A percentile compares a stretch with the other conserved stretches of the same genome.
These are phyloP conservation scores for Cnemophilus loriae DNA, from an alignment of 2,113 vertebrate genomes.

Conservation along the genomic window DNA sequence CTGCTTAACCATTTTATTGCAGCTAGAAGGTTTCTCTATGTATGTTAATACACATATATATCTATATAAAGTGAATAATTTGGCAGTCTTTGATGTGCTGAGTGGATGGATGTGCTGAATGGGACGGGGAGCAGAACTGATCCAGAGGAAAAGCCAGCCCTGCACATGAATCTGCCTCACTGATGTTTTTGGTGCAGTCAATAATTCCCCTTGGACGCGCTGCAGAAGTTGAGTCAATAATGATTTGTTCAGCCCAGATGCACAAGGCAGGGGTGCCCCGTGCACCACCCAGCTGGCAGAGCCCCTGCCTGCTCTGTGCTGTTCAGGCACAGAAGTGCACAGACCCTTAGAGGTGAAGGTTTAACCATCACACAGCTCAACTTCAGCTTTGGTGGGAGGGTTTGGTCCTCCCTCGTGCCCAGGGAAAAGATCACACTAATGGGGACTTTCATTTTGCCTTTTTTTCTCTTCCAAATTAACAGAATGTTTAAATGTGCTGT, in stretches of 20 bases:
- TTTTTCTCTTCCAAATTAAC: neutral
- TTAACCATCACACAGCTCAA: neutral
- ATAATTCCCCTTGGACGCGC: neutral
- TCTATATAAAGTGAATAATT: neutral
- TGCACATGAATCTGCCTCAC: neutral
- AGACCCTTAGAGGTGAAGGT: neutral
- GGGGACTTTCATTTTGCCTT: neutral
- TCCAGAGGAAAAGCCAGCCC: neutral
- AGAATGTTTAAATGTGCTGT: neutral
- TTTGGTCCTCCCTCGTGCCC: neutral
- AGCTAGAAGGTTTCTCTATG: neutral
- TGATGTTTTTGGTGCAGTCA: neutral
- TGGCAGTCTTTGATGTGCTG: neutral
- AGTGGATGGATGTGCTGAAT: neutral
- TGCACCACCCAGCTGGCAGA: neutral
- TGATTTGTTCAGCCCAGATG: neutral
- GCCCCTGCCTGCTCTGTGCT: neutral
- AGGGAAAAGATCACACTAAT: neutral
- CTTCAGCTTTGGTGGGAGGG: neutral
- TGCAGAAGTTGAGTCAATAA: neutral
- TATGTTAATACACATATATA: neutral
- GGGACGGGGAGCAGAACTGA: neutral
- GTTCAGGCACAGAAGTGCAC: neutral
- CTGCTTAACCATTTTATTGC: neutral
- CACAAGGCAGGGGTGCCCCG: neutral